Evolutionary conservation across 2,797 vertebrate species (phyloP).

Genomic region (Malurus leucopterus): DNA sequence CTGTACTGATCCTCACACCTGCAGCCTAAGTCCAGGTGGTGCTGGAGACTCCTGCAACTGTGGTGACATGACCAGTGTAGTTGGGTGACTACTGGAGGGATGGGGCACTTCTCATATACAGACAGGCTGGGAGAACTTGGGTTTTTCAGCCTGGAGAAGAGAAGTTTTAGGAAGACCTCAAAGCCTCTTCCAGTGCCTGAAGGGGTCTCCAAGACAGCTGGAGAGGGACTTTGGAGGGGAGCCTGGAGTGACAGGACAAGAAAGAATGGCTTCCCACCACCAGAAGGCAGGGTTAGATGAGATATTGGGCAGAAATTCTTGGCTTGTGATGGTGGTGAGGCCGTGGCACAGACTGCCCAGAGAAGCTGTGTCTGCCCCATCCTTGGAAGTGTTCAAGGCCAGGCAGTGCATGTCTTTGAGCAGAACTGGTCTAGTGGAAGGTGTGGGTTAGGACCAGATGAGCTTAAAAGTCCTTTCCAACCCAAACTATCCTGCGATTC

Average conservation of each 20-base stretch:
- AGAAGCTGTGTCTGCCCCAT: background rate
- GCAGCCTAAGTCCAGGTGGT: background rate
- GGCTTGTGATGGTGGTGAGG: background rate
- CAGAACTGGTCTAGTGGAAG: background rate
- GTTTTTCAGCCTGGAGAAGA: background rate
- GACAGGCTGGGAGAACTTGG: background rate
- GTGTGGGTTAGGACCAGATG: background rate
- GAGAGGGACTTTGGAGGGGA: background rate
- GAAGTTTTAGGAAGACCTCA: accelerated
- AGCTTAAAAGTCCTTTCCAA: background rate
- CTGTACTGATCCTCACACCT: accelerated
- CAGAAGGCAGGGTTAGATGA: background rate
- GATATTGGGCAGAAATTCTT: background rate
- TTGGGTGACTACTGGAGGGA: background rate
- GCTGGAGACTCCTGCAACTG: background rate
- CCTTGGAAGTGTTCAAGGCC: background rate
- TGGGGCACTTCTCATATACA: background rate
- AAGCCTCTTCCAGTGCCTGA: background rate
- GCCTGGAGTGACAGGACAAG: background rate
- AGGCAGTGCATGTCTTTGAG: background rate
- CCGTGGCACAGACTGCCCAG: background rate
- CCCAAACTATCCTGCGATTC: background rate
- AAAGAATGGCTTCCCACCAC: background rate
- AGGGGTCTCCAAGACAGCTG: background rate
- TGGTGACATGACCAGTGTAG: accelerated